Evolutionary conservation across 2,113 vertebrate species (phyloP).

Genomic region (Oreotrochilus melanogaster): DNA sequence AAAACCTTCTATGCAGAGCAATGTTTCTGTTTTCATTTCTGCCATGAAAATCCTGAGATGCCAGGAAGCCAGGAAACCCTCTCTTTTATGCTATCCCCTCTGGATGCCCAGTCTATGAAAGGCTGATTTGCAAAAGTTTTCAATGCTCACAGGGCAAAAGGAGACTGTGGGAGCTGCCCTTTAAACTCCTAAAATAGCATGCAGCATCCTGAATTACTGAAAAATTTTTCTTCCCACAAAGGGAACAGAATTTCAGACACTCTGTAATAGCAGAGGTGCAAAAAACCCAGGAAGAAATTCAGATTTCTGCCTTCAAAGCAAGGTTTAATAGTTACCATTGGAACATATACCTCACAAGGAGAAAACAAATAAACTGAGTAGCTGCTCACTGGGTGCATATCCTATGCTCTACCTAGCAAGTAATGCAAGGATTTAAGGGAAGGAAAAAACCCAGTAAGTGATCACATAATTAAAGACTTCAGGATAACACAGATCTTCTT

Average conservation of each 20-base stretch:
- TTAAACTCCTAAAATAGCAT: background rate
- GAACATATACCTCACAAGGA: background rate
- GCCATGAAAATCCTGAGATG: background rate
- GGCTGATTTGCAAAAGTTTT: background rate
- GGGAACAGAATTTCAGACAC: background rate
- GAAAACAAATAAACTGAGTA: background rate
- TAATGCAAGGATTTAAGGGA: background rate
- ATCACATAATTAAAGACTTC: constrained; percentile 1
- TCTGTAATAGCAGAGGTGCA: no score
- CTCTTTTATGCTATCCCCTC: background rate
- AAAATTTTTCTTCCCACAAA: background rate
- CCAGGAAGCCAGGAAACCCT: background rate
- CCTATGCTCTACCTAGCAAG: background rate
- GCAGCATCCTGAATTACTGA: background rate
- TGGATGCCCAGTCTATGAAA: background rate
- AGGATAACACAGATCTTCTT: background rate
- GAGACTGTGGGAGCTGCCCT: background rate
- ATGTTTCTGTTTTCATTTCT: background rate
- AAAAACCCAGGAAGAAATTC: background rate
- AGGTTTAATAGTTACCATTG: background rate
- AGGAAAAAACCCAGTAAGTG: background rate
- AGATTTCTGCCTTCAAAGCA: background rate
- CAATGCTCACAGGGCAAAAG: background rate
- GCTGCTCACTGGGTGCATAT: background rate
- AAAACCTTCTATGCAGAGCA: background rate